Evolutionary conservation across 2,797 vertebrate genomes (phyloP).

Genomic region (Propithecus perrieri): DNA sequence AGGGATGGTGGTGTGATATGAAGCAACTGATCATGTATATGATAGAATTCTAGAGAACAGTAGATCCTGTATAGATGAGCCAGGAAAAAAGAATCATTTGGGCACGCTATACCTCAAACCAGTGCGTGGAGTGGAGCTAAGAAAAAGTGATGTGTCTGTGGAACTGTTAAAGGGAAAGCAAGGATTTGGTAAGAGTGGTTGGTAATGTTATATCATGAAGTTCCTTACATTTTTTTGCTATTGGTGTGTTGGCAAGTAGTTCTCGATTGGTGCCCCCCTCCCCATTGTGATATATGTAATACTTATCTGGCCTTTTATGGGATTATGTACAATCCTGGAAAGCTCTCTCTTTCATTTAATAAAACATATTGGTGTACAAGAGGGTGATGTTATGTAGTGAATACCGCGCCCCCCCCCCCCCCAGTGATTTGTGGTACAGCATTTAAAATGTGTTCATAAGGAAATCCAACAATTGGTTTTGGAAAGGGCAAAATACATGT

Average conservation of each 20-base stretch:
- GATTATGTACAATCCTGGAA: neutral
- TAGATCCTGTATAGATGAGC: neutral
- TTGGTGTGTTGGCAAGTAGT: neutral
- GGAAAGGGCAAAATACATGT: neutral
- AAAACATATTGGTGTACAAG: neutral
- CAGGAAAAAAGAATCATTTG: neutral
- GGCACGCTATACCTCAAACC: neutral
- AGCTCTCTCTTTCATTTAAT: neutral
- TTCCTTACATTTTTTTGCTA: neutral
- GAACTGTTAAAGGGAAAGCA: neutral
- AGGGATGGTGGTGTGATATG: neutral
- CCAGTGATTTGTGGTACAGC: neutral
- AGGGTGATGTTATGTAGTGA: neutral
- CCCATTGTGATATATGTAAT: neutral
- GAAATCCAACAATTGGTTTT: neutral
- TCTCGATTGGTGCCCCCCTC: neutral
- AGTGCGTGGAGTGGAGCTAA: neutral
- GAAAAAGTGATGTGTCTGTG: neutral
- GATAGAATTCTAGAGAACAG: neutral
- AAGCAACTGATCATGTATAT: neutral
- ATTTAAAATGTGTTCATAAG: slow-evolving; percentile 10
- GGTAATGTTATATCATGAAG: neutral
- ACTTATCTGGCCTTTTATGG: neutral
- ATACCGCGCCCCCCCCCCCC: neutral
- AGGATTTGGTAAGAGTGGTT: neutral